These are phyloP conservation scores for Contarinia nasturtii DNA, from an alignment of 1,140 invertebrate species.

Conservation along the genomic window DNA sequence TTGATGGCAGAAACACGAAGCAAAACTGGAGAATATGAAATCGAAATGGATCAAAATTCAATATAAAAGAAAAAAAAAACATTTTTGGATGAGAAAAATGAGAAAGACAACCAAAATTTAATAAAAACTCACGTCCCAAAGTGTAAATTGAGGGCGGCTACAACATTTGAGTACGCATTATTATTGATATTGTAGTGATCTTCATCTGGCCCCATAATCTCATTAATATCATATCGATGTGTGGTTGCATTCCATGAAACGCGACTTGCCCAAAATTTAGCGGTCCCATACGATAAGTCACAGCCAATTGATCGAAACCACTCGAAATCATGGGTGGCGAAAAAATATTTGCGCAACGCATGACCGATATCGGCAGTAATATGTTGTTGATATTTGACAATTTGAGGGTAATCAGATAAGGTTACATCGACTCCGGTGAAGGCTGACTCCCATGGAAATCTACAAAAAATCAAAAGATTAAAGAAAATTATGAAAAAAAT, in stretches of 20 bases:
- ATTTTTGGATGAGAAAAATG: neutral
- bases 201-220: conserved; percentile 38
- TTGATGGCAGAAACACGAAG: conserved; percentile 21
- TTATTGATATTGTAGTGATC: conserved; percentile 32
- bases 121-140: conserved; percentile 22
- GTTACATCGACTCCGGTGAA: conserved; percentile 33
- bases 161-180: conserved; percentile 33
- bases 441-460: conserved; percentile 34
- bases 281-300: conserved; percentile 28
- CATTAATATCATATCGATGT: conserved; percentile 26
- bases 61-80: neutral
- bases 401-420: conserved; percentile 31
- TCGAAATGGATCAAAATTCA: neutral
- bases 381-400: conserved; percentile 31
- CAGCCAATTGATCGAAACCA: conserved; percentile 27
- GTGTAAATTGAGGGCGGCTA: conserved; percentile 30
- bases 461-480: neutral
- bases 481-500: too few relatives aligned
- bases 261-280: conserved; percentile 31
- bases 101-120: neutral
- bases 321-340: conserved; percentile 24
- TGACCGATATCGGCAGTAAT: conserved; percentile 31
- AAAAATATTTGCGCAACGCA: conserved; percentile 28
- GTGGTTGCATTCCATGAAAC: conserved; percentile 25
- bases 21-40: conserved; percentile 21